phyloP scores from a whole-genome alignment of 2,888 invertebrate species.

The Tipula unca region DNA sequence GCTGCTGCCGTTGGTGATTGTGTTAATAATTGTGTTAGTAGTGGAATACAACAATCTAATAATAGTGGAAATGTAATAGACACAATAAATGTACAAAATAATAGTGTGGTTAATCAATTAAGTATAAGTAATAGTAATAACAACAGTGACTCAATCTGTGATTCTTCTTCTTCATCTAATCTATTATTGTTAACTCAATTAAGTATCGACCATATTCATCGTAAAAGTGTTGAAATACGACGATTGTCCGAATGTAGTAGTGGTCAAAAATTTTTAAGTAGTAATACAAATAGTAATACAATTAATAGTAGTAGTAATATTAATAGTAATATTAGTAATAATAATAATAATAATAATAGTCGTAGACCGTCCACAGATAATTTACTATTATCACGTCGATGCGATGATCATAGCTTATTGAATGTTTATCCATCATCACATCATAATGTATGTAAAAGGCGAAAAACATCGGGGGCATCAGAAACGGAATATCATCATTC shows the following conservation, averaged over 20 bases:
- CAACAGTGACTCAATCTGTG: slow-evolving; percentile 40
- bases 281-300: slow-evolving; percentile 18
- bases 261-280: slow-evolving; percentile 16
- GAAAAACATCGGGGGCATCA: slow-evolving; percentile 34
- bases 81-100: slow-evolving; percentile 9
- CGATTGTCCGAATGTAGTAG: slow-evolving; percentile 44
- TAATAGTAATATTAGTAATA: slow-evolving; percentile 24
- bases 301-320: slow-evolving; percentile 16
- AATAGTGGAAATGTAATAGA: not conserved
- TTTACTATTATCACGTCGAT: not conserved
- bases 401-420: slow-evolving; percentile 16
- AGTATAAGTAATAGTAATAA: slow-evolving; percentile 17
- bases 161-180: slow-evolving; percentile 25
- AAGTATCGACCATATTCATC: slow-evolving; percentile 27
- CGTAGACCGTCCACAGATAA: slow-evolving; percentile 47
- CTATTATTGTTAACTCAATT: slow-evolving; percentile 14
- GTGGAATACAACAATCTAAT: slow-evolving; percentile 16
- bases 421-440: slow-evolving; percentile 38
- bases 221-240: slow-evolving; percentile 44
- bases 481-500: slow-evolving; percentile 38
- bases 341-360: slow-evolving; percentile 29
- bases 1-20: not conserved
- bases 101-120: slow-evolving; percentile 1
- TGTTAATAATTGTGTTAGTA: not conserved
- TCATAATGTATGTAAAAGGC: slow-evolving; percentile 38